Conservation (phyloP, 2,113 vertebrate genomes). For the Diadophis punctatus region DNA sequence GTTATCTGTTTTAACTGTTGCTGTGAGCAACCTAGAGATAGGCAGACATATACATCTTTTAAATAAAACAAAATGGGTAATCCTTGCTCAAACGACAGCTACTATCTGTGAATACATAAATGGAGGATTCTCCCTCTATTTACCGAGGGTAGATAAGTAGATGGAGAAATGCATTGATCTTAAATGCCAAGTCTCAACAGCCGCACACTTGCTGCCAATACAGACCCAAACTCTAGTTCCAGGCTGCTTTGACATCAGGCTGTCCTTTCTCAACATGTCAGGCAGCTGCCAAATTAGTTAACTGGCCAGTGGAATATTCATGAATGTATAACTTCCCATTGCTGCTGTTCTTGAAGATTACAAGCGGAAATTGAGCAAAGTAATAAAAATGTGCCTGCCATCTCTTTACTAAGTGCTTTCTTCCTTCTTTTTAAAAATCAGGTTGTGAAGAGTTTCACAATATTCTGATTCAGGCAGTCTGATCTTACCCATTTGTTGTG, state of each 20-base stretch:
- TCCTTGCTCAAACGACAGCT: neutral
- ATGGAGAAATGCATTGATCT: neutral
- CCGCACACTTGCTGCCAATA: neutral
- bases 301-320: neutral
- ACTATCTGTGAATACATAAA: neutral
- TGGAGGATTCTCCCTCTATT: neutral
- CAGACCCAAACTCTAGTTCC: neutral
- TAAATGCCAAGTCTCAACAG: neutral
- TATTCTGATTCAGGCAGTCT: neutral
- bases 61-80: neutral
- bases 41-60: neutral
- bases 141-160: neutral
- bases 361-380: neutral
- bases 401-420: neutral
- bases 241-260: neutral
- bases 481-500: neutral
- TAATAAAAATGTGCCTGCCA: neutral
- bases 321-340: neutral
- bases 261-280: neutral
- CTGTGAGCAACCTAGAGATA: neutral
- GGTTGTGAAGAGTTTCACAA: neutral
- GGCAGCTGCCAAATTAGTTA: neutral
- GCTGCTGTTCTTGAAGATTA: neutral
- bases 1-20: neutral
- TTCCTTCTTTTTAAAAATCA: neutral